phyloP scores from a whole-genome alignment of 2,113 vertebrate species.

The Paradisaea rubra region DNA sequence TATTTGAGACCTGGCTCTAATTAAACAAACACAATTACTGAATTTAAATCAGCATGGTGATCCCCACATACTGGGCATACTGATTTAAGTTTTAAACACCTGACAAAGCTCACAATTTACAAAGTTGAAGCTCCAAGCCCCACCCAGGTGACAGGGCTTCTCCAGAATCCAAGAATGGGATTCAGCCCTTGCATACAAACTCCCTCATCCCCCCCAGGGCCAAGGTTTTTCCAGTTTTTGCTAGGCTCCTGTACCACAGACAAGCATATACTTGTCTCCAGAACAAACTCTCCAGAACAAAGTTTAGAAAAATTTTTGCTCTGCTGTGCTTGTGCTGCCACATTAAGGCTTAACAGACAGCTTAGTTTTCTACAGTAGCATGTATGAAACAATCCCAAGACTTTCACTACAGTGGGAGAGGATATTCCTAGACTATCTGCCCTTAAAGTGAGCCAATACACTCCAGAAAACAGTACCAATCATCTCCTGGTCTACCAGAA shows the following conservation, averaged over 20 bases:
- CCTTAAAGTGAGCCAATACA: not conserved
- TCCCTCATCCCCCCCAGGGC: not conserved
- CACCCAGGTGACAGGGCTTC: fast-evolving
- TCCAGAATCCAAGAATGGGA: not conserved
- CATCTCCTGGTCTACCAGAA: not conserved
- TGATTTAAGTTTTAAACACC: not conserved
- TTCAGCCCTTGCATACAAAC: not conserved
- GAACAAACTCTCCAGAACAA: not conserved
- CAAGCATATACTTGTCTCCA: not conserved
- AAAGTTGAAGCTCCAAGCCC: not conserved
- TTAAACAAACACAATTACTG: not conserved
- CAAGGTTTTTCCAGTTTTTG: not conserved
- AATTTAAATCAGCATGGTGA: not conserved
- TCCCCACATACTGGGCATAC: not conserved
- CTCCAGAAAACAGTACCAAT: not conserved
- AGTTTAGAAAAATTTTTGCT: not conserved
- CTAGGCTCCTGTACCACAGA: not conserved
- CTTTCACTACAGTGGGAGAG: not conserved
- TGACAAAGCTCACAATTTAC: not conserved
- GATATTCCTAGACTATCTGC: not conserved
- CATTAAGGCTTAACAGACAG: not conserved
- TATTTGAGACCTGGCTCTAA: not conserved
- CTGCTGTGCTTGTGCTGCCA: not conserved
- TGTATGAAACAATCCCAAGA: not conserved
- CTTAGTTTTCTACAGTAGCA: not conserved